Evolutionary conservation across 2,888 invertebrate genomes (phyloP), one percentile per base, ranked within the genome.

Genomic region (Phorcus lineatus): DNA sequence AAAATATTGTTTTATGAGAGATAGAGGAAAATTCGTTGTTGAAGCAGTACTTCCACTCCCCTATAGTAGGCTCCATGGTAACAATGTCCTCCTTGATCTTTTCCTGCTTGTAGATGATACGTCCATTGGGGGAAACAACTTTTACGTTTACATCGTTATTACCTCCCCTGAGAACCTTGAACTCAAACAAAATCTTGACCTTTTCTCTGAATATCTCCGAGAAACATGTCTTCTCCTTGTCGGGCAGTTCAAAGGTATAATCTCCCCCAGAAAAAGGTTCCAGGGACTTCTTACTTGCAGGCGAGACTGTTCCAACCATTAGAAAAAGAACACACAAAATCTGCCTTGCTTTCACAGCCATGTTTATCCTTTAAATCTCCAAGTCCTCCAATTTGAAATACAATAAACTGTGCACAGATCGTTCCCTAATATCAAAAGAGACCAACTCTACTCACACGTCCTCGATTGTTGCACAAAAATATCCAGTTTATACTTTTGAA

Each of bases 1-100:
- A 91, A 82, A 86, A 90, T 3, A 91, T 74, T 22, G 89, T 82
- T 83, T 92, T 92, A 79, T 91, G 91, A 2, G 89, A 86, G 67
- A 90, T 82, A 1, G 88, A 88, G 2, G 92, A 92, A 83, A 92
- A 92, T 81, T 91, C 89, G 79, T 91, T 91, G 47, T 89, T 88
- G 83, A 90, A 91, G 84, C 91, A 91, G 77, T 91, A 90, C 17
- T 83, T 80, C 83, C 86, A 92, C 28, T 90, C 88, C n/a, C 92
- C 92, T 70, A 86, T 84, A 13, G 90, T 89, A 0, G 90, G 85
- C n/a, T 91, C 88, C 80, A 92, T 89, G 16, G 85, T 82, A 53
- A 89, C 85, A 13, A 81, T 83, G 53, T 87, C 91, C 31, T 83
- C 86, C 0, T 83, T 81, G 6, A 82, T 85, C 74, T 88, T 88